Evolutionary conservation across 2,797 vertebrate species (phyloP), one percentile per base, ranked within the genome.

Genomic region (Aphelocoma californica): DNA sequence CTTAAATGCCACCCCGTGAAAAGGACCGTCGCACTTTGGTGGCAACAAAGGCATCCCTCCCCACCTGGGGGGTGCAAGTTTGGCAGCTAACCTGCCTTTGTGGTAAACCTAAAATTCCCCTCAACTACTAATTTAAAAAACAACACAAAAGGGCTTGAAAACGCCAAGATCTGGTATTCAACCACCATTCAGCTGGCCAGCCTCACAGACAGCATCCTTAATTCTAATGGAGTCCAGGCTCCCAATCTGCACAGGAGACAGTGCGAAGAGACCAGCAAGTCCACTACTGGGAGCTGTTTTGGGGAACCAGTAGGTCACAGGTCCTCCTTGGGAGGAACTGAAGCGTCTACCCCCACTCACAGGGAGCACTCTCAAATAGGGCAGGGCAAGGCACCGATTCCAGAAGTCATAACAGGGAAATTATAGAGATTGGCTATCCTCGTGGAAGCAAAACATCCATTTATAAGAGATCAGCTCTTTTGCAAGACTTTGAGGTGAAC

Each of bases 1-100:
- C 64, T 58, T 56, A 56, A 79, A 73, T 2, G 6, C 18, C 58
- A 56, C 18, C 17, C 28, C 0, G 0, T 10, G 11, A 65, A 61
- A 75, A 42, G 44, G 25, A 9, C 7, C 2, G 2, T 64, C 0
- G 0, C 0, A 2, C 12, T 73, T 28, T 0, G 1, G 18, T 20
- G 72, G 36, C 2, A 15, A 15, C 5, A 17, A 15, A 34, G 8
- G 42, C 32, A 48, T 2, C 20, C 16, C 8, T 71, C 45, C 29
- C 14, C 29, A 75, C 13, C n/a, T 32, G 38, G 23, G 24, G 31
- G 24, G 44, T 8, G 29, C 8, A 18, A 84, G 36, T 21, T 2
- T 48, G 64, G 31, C 47, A 54, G 36, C 54, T 79, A 65, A 48
- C 32, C n/a, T 16, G 12, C n/a, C 80, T 58, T 26, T n/a, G 13